A percentile compares a stretch with the other conserved stretches of the same genome.
phyloP scores from a whole-genome alignment of 2,888 invertebrate species.

The Harmothoe impar region DNA sequence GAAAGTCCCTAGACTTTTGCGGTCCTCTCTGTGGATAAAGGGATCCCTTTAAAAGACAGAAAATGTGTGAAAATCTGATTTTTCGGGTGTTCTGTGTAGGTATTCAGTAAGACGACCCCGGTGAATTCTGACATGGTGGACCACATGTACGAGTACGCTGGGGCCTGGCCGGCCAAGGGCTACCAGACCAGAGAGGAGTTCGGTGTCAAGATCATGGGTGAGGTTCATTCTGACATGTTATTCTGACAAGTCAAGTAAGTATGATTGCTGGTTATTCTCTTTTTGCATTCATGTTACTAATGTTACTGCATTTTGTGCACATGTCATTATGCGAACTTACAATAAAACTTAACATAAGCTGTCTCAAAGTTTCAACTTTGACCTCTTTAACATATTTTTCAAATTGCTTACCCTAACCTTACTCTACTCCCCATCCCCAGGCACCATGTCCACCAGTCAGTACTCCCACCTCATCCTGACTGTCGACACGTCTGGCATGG shows the following conservation, averaged over 20 bases:
- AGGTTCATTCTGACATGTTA: not conserved
- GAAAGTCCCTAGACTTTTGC: too few relatives aligned
- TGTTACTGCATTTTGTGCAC: too few relatives aligned
- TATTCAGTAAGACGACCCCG: not conserved
- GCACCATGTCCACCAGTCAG: not conserved
- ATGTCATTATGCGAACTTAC: too few relatives aligned
- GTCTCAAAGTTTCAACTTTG: too few relatives aligned
- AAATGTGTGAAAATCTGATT: too few relatives aligned
- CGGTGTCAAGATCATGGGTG: not conserved
- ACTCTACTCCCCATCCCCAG: not conserved
- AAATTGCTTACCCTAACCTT: too few relatives aligned
- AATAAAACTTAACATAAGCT: too few relatives aligned
- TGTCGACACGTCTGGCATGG: not conserved
- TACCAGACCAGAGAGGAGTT: not conserved
- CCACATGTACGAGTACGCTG: conserved; percentile 36
- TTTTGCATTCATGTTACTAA: too few relatives aligned
- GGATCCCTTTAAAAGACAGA: too few relatives aligned
- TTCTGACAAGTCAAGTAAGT: not conserved
- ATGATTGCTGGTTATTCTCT: too few relatives aligned
- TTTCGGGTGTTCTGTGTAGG: not conserved
- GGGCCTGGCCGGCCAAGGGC: not conserved
- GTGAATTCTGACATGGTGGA: not conserved
- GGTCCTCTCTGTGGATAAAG: too few relatives aligned
- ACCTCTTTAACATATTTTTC: too few relatives aligned
- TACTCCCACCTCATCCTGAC: not conserved